These are phyloP conservation scores for Ictalurus punctatus DNA, from an alignment of 2,113 vertebrate genomes.

Conservation along the genomic window DNA sequence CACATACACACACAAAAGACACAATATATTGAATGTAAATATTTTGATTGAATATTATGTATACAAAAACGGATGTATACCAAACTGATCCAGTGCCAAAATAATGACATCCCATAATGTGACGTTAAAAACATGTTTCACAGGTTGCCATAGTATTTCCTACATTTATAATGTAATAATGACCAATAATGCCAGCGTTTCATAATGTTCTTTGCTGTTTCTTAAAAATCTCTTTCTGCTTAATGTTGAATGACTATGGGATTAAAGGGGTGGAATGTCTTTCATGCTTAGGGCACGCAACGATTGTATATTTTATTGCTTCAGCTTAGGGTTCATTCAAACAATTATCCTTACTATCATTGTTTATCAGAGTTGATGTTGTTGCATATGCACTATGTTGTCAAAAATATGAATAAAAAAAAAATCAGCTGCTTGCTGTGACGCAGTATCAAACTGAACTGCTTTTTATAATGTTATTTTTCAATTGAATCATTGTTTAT, in stretches of 20 bases:
- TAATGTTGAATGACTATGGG: constrained; percentile 64
- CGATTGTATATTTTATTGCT: constrained; percentile 81
- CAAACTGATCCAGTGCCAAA: constrained; percentile 76
- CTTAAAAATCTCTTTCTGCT: constrained; percentile 65
- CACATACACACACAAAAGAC: constrained; percentile 43
- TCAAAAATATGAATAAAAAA: constrained; percentile 63
- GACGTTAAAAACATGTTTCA: constrained; percentile 71
- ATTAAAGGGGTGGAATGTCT: constrained; percentile 73
- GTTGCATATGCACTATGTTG: constrained; percentile 76
- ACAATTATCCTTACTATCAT: constrained; percentile 71
- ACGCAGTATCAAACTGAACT: constrained; percentile 67
- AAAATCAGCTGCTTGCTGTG: constrained; percentile 77
- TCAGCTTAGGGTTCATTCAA: constrained; percentile 70
- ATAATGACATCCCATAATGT: constrained; percentile 73
- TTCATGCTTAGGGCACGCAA: constrained; percentile 76
- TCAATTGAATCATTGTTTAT: constrained; percentile 70
- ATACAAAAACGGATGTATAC: constrained; percentile 69
- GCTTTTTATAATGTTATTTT: constrained; percentile 57
- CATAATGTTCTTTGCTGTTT: constrained; percentile 73
- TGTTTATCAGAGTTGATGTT: constrained; percentile 79
- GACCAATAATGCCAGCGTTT: constrained; percentile 67
- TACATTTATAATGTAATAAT: constrained; percentile 59
- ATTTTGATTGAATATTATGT: constrained; percentile 70
- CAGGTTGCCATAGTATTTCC: constrained; percentile 72
- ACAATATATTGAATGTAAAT: constrained; percentile 78